Evolutionary conservation across 2,888 invertebrate species (phyloP).

Genomic region (Nymphalis polychloros): DNA sequence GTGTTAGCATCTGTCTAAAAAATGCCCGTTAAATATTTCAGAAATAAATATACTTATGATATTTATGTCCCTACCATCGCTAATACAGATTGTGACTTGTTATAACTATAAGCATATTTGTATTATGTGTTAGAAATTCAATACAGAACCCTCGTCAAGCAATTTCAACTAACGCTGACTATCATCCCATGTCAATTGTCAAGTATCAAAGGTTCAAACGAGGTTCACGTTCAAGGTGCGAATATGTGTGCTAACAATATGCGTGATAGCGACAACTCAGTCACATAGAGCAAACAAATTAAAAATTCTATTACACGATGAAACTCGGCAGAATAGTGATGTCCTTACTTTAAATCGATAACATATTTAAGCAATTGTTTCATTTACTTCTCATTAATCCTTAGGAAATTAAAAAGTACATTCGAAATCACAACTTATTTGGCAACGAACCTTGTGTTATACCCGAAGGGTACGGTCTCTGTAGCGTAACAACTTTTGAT

Average conservation of each 20-base stretch:
- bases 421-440: too few relatives aligned
- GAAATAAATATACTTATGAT: too few relatives aligned
- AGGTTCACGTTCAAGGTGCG: constrained; percentile 11
- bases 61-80: too few relatives aligned
- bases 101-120: too few relatives aligned
- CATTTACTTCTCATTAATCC: not conserved
- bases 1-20: too few relatives aligned
- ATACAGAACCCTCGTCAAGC: not conserved
- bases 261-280: constrained; percentile 14
- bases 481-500: too few relatives aligned
- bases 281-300: constrained; percentile 24
- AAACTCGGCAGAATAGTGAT: constrained; percentile 13
- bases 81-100: too few relatives aligned
- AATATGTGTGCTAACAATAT: constrained; percentile 15
- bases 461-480: too few relatives aligned
- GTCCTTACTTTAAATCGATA: not conserved
- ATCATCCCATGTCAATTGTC: constrained; percentile 3
- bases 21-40: too few relatives aligned
- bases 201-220: constrained; percentile 4
- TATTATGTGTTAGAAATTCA: not conserved
- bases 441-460: too few relatives aligned
- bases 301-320: constrained; percentile 22
- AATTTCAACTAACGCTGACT: not conserved
- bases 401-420: too few relatives aligned
- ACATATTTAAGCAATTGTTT: not conserved